Base-by-base conservation (phyloP, 2,888 invertebrate genomes). In the Caenorhabditis auriculariae region DNA sequence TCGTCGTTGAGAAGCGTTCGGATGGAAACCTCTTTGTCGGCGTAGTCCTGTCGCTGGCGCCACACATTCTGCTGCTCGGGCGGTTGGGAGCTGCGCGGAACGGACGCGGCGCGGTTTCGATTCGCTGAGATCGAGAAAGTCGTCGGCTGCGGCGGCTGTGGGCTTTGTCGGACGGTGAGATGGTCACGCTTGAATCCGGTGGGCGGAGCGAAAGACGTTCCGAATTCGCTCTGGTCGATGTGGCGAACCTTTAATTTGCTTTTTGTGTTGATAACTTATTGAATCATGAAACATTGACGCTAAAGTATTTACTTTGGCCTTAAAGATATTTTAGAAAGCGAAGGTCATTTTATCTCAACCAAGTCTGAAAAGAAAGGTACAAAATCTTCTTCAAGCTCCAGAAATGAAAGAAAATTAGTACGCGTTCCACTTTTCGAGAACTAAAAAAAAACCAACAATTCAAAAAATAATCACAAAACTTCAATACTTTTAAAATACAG, bases 171-270 rank as follows among this genome's bases (percentile, higher is more conserved):
- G 9, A 54, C 52, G 9, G 72, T 65, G 27, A 60, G 54, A 53
- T 79, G 78, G 38, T 75, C 77, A 7, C 65, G 60, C 39, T 62
- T 73, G 65, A 76, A 76, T 12, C 79, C 78, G 7, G 60, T 59
- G 9, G 78, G 60, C 23, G 76, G 76, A 7, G 69, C 71, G 51
- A 70, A 78, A 1, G 71, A 63, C 0, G 76, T 74, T 26, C 75
- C 74, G 49, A 76, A 74, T 27, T 69, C 64, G 19, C 54, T 54
- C 44, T 69, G 74, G 29, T 77, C 74, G 32, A 58, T 56, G 46
- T 60, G 57, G 9, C 66, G 69, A 4, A 62, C 60, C n/a, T n/a
- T n/a, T n/a, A n/a, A n/a, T n/a, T n/a, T n/a, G n/a, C 26, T 17
- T 15, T 6, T 48, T 19, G 17, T 23, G 41, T 17, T 29, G 32